Evolutionary conservation across 2,113 vertebrate genomes (phyloP), one percentile per base, ranked within the genome.

Genomic region (Notarius quadriscutis): DNA sequence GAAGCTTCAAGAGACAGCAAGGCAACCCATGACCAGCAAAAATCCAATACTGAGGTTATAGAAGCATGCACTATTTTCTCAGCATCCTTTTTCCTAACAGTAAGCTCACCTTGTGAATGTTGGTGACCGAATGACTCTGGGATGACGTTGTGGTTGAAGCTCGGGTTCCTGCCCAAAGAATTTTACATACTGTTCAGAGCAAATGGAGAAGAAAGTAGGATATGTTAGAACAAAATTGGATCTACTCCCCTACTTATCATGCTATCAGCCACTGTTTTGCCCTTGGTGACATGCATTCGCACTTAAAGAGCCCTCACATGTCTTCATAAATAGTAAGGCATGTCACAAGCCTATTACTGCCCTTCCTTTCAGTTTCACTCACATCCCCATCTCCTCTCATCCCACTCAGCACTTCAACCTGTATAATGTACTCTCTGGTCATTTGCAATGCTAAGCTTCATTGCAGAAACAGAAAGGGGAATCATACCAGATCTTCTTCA

Each of bases 381-480:
- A 75, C 60, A 48, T 62, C 83, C 86, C 63, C 81, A 85, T 87
- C 89, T 85, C 69, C 48, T 87, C 83, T 88, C 55, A 83, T 65
- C 84, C 85, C 60, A 34, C 14, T 75, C 85, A 82, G 30, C 67
- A 63, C 89, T 83, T 85, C 63, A 58, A 67, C 60, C 63, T 83
- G 60, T 60, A 79, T 81, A 89, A 89, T 83, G 84, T 91, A 93
- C 90, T 89, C 83, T 80, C 78, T 81, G 90, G 89, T 93, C 91
- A 92, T 92, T 90, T 92, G 92, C 88, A 87, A 90, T 83, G 89
- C 91, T 94, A 93, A 94, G 92, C 92, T 90, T 92, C 87, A 83
- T 87, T 77, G 86, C 81, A 8, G 86, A 84, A 90, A 90, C 57
- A 20, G 62, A 69, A 85, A 88, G 51, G 86, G 78, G 78, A 84